Evolutionary conservation across 23 tunicate genomes (phyloP).

Genomic region (Phallusia fumigata): DNA sequence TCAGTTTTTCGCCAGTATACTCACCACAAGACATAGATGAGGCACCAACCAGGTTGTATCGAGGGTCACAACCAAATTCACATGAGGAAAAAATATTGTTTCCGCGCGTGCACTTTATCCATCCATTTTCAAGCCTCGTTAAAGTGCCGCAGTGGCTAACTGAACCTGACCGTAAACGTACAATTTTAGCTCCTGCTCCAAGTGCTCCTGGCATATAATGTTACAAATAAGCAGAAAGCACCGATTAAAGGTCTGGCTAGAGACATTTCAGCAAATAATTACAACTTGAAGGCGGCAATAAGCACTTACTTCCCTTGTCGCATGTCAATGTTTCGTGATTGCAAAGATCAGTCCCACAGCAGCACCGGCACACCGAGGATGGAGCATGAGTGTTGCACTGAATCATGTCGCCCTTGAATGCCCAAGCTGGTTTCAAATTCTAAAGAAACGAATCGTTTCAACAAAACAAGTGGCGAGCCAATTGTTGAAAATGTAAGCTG

Average conservation of each 20-base stretch:
- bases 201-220: no score
- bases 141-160: neutral
- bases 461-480: no score
- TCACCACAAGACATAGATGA: neutral
- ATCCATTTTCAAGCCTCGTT: neutral
- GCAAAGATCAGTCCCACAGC: constrained; percentile 30
- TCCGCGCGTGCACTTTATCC: neutral
- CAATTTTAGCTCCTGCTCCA: no score
- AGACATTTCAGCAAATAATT: no score
- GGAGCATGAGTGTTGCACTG: constrained; percentile 33
- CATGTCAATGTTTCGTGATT: constrained; percentile 1
- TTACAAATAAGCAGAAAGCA: no score
- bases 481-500: no score
- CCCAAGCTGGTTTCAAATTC: constrained; percentile 30
- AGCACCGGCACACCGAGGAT: constrained; percentile 40
- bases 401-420: constrained; percentile 20
- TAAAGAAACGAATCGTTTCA: neutral
- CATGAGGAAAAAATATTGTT: neutral
- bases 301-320: neutral
- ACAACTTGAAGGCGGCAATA: no score
- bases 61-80: neutral
- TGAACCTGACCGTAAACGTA: no score
- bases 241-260: no score
- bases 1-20: neutral
- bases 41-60: neutral